Percentiles rank a stretch among this genome's conserved stretches.
Conservation (phyloP, 1,140 invertebrate genomes). For the Cyclina sinensis region DNA sequence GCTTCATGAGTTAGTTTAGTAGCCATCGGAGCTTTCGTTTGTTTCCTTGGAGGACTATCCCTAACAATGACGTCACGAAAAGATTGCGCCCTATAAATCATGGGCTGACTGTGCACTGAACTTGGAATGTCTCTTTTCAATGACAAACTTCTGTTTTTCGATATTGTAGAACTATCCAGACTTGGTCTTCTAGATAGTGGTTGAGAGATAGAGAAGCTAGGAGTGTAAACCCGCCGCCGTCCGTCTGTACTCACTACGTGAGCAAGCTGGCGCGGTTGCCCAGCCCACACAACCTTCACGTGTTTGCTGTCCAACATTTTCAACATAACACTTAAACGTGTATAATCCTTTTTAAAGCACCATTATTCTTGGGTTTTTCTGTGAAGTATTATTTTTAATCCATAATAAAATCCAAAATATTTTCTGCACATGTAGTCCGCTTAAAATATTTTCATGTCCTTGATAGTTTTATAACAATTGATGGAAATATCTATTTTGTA, state of each 20-base stretch:
- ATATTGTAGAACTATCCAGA: background rate
- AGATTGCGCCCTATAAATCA: background rate
- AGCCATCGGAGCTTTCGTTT: background rate
- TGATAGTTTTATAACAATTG: no score
- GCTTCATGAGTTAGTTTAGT: conserved; percentile 6
- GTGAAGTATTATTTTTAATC: background rate
- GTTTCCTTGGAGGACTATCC: background rate
- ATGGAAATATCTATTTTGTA: no score
- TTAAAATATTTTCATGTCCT: no score
- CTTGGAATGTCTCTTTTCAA: background rate
- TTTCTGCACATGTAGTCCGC: background rate
- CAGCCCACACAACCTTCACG: background rate
- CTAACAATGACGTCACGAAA: conserved; percentile 30
- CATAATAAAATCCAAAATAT: background rate
- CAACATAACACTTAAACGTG: no score
- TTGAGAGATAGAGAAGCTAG: background rate
- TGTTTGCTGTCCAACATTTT: conserved; percentile 26
- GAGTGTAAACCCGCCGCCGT: background rate
- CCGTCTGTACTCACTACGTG: conserved; percentile 1
- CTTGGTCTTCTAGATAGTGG: background rate
- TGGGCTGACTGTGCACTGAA: no score
- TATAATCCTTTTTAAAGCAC: no score
- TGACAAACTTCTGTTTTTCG: background rate
- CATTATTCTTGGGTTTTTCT: no score
- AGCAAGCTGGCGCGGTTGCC: background rate